These are phyloP conservation scores for Myodes glareolus DNA, from an alignment of 2,113 vertebrate species.

Conservation along the genomic window DNA sequence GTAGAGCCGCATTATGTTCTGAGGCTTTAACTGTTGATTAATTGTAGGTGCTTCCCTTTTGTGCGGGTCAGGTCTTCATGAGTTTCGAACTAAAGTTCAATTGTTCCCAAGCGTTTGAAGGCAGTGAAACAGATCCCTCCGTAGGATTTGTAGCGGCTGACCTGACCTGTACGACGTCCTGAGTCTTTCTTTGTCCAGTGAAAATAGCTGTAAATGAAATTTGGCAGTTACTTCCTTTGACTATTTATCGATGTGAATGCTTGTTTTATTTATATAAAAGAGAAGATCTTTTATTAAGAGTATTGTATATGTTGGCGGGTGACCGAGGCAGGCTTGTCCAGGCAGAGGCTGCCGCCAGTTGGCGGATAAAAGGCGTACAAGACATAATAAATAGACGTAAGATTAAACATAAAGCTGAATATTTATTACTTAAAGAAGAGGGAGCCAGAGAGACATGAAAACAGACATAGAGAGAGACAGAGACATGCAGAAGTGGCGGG, in stretches of 20 bases:
- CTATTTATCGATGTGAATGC: not conserved
- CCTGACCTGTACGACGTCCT: not conserved
- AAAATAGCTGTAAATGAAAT: conserved; percentile 16
- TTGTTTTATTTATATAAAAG: conserved; percentile 32
- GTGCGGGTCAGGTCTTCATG: not conserved
- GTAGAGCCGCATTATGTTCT: not conserved
- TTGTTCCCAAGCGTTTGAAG: conserved; percentile 11
- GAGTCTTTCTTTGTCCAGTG: not conserved
- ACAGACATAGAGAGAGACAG: no score
- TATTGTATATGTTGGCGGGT: no score
- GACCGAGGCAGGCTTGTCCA: no score
- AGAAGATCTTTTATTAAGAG: not conserved
- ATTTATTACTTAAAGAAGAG: no score
- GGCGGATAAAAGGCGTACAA: no score
- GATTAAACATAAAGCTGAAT: no score
- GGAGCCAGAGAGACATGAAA: no score
- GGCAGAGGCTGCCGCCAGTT: no score
- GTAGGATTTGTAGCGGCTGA: not conserved
- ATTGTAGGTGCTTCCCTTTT: not conserved
- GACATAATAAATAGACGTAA: no score
- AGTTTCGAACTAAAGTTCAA: not conserved
- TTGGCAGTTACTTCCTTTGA: not conserved
- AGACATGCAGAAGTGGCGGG: no score
- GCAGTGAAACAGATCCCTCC: not conserved
- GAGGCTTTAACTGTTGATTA: not conserved